Conservation (phyloP, 2,888 invertebrate genomes). For the Agrilus cyanescens region DNA sequence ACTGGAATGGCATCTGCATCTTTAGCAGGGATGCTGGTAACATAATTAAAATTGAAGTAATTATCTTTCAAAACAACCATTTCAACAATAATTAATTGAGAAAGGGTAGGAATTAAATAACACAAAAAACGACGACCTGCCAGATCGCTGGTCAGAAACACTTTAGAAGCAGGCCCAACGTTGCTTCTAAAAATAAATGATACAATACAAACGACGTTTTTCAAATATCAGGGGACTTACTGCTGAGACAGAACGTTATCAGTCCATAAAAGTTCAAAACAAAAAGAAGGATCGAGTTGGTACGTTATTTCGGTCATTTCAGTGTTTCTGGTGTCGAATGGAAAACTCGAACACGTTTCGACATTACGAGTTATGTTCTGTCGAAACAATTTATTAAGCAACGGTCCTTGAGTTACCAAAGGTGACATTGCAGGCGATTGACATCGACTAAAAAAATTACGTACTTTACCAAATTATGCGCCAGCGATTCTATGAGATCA, state of each 20-base stretch:
- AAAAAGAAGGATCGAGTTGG: constrained; percentile 61
- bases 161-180: constrained; percentile 53
- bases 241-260: constrained; percentile 41
- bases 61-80: constrained; percentile 54
- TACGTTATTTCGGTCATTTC: constrained; percentile 25
- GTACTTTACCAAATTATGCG: too few species aligned
- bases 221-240: constrained; percentile 2
- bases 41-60: constrained; percentile 62
- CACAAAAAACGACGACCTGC: constrained; percentile 77
- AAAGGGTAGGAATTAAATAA: constrained; percentile 54
- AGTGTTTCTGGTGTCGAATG: constrained; percentile 33
- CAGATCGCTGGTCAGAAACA: constrained; percentile 75
- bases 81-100: constrained; percentile 55
- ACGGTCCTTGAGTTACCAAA: constrained; percentile 23
- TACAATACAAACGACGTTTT: neutral
- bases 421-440: constrained; percentile 36
- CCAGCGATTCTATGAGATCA: too few species aligned
- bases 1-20: constrained; percentile 74
- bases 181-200: constrained; percentile 31
- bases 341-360: constrained; percentile 15
- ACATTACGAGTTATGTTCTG: constrained; percentile 20
- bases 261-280: constrained; percentile 83
- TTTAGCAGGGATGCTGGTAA: constrained; percentile 62
- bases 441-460: constrained; percentile 37
- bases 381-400: constrained; percentile 24